A percentile compares a stretch with the other conserved stretches of the same genome.
Evolutionary conservation across 1,140 invertebrate genomes (phyloP).

Genomic region (Papilio machaon): DNA sequence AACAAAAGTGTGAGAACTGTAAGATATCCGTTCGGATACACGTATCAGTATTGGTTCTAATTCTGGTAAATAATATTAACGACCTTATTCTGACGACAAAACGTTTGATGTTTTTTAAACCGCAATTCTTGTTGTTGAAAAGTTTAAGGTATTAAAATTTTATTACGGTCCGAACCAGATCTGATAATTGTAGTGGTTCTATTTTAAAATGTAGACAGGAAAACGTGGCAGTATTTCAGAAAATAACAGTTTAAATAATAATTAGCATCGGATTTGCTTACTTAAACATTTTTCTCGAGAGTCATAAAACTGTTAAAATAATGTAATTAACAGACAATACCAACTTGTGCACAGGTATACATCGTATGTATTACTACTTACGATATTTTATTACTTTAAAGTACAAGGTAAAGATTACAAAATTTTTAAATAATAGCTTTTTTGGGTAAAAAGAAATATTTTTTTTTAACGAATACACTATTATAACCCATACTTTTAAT

Average conservation of each 20-base stretch:
- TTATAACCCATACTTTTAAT: neutral
- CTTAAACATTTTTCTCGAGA: too few species aligned
- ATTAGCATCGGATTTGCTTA: neutral
- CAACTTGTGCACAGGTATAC: too few species aligned
- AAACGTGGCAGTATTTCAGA: neutral
- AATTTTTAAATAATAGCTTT: neutral
- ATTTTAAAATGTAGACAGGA: neutral
- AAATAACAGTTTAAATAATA: neutral
- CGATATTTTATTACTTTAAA: neutral
- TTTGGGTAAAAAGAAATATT: neutral
- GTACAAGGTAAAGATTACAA: neutral
- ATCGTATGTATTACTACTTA: too few species aligned
- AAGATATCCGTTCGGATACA: slow-evolving; percentile 60
- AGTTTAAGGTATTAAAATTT: neutral
- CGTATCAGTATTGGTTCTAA: slow-evolving; percentile 42
- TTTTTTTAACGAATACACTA: neutral
- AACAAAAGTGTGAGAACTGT: slow-evolving; percentile 65
- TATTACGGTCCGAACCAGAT: neutral
- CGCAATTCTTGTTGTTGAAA: neutral
- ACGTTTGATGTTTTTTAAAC: neutral
- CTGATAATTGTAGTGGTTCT: neutral
- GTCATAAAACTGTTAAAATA: too few species aligned
- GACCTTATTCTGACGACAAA: neutral
- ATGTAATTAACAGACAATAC: too few species aligned
- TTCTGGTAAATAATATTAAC: slow-evolving; percentile 19